These are phyloP conservation scores for Drosophila gunungcola DNA, from an alignment of 1,140 invertebrate species.

Conservation along the genomic window DNA sequence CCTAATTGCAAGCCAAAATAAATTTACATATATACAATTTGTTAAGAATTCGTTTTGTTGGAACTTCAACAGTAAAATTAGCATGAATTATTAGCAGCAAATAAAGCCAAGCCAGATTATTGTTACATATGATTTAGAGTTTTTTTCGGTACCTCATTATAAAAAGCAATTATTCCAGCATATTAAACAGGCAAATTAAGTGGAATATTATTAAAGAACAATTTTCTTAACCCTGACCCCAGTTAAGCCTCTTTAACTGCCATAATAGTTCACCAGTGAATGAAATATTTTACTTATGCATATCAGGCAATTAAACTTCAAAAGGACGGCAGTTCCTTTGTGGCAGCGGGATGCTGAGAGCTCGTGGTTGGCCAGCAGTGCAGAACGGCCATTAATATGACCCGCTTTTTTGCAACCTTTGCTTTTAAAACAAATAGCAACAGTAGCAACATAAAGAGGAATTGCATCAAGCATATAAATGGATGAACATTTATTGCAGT, in stretches of 20 bases:
- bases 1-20: not conserved
- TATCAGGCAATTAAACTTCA: conserved; percentile 25
- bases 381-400: conserved; percentile 48
- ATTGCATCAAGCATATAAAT: conserved; percentile 73
- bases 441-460: conserved; percentile 43
- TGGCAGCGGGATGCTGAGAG: not conserved
- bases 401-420: conserved; percentile 29
- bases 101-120: no score
- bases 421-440: conserved; percentile 49
- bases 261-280: not conserved
- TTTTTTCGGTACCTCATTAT: no score
- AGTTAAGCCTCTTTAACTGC: not conserved
- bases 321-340: conserved; percentile 10
- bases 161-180: not conserved
- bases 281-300: conserved; percentile 6
- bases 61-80: no score
- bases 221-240: not conserved
- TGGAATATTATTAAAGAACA: not conserved
- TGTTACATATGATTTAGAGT: no score
- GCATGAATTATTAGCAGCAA: no score
- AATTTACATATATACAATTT: not conserved
- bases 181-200: not conserved
- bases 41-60: no score
- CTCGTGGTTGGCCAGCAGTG: conserved; percentile 35
- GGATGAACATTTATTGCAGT: conserved; percentile 81